Evolutionary conservation across 2,888 invertebrate species (phyloP).

Genomic region (Drosophila dives): DNA sequence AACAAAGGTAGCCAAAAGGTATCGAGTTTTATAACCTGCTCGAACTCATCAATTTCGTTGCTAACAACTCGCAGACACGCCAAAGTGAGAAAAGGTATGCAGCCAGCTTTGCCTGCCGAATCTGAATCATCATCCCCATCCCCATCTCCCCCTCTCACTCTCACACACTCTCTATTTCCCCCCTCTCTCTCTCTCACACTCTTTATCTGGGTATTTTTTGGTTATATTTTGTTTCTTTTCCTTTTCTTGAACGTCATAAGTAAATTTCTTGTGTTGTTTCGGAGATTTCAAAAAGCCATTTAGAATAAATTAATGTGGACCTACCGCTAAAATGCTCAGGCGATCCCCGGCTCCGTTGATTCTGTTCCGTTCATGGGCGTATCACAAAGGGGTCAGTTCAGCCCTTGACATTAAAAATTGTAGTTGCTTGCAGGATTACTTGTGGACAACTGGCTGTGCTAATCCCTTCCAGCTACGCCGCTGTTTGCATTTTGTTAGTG

Average conservation of each 20-base stretch:
- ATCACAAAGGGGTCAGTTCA: neutral
- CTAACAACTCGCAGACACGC: slow-evolving; percentile 81
- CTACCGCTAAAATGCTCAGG: slow-evolving; percentile 75
- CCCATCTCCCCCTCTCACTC: neutral
- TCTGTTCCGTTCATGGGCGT: slow-evolving; percentile 20
- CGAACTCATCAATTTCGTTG: slow-evolving; percentile 80
- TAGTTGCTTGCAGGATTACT: neutral
- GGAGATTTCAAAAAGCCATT: slow-evolving; percentile 80
- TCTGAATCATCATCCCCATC: slow-evolving; percentile 72
- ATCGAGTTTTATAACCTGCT: slow-evolving; percentile 81
- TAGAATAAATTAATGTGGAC: slow-evolving; percentile 79
- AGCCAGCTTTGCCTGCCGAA: slow-evolving; percentile 5
- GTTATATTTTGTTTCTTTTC: slow-evolving; percentile 22
- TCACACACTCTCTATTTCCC: neutral
- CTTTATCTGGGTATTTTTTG: slow-evolving; percentile 27
- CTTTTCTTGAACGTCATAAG: slow-evolving; percentile 62
- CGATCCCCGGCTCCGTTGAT: slow-evolving; percentile 26
- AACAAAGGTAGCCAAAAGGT: slow-evolving; percentile 75
- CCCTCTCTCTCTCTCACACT: neutral
- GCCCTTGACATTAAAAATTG: rapidly evolving
- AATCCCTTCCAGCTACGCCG: neutral
- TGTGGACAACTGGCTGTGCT: neutral
- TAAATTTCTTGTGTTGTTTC: slow-evolving; percentile 70
- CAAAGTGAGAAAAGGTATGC: slow-evolving; percentile 78
- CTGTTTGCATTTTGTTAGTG: slow-evolving; percentile 1